Evolutionary conservation across 2,888 invertebrate genomes (phyloP).

Genomic region (Zelleria hepariella): DNA sequence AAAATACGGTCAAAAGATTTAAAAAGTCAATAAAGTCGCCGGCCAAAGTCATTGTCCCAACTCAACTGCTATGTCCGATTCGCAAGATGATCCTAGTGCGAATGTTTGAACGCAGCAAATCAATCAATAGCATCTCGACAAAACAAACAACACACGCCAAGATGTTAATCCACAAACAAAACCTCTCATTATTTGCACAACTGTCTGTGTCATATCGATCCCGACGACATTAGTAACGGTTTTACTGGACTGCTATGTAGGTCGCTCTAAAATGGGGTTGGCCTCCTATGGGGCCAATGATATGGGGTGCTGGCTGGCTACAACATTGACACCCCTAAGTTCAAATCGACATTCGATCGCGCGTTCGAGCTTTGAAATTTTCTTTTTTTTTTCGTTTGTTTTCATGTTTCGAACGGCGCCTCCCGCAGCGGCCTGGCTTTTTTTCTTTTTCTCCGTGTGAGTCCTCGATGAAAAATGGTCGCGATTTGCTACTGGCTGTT

Average conservation of each 20-base stretch:
- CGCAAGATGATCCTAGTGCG: neutral
- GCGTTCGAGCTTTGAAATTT: constrained; percentile 5
- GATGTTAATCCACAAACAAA: constrained; percentile 46
- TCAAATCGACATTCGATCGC: constrained; percentile 46
- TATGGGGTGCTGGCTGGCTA: constrained; percentile 36
- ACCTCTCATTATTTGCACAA: constrained; percentile 64
- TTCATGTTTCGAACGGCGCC: constrained; percentile 25
- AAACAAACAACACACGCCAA: constrained; percentile 41
- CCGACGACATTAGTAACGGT: constrained; percentile 56
- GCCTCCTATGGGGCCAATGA: constrained; percentile 23
- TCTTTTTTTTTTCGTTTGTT: neutral
- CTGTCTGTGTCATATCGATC: constrained; percentile 53
- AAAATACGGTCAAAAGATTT: too few relatives aligned
- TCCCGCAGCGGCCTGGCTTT: constrained; percentile 52
- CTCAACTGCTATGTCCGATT: too few relatives aligned
- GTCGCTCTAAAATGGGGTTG: constrained; percentile 64
- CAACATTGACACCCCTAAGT: constrained; percentile 49
- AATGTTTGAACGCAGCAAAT: constrained; percentile 15
- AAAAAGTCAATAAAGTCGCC: too few relatives aligned
- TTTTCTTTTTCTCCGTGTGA: constrained; percentile 24
- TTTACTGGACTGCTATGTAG: constrained; percentile 60
- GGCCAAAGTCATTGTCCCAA: too few relatives aligned
- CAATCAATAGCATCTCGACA: constrained; percentile 43
- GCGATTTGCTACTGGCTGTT: constrained; percentile 33
- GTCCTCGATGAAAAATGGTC: constrained; percentile 30